A percentile compares a stretch with the other conserved stretches of the same genome.
These are phyloP conservation scores for Polydrusus cervinus DNA, from an alignment of 2,888 invertebrate species.

Conservation along the genomic window DNA sequence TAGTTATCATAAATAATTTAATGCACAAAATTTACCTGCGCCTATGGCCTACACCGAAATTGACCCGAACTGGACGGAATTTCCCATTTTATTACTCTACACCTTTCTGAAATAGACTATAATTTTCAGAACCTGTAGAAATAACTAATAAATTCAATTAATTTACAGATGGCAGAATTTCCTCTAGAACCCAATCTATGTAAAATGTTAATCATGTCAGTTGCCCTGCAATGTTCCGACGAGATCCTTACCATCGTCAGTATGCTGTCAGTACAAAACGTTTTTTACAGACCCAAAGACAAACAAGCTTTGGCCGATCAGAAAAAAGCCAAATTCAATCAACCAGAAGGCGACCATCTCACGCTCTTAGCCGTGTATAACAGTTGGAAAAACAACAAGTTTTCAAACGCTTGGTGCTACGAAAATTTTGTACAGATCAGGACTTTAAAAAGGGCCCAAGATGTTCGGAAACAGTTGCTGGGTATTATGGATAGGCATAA, in stretches of 20 bases:
- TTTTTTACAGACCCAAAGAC: conserved; percentile 96
- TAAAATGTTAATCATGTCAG: conserved; percentile 99
- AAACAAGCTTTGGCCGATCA: conserved; percentile 98
- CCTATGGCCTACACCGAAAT: too few species aligned
- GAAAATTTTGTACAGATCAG: conserved; percentile 99
- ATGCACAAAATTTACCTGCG: too few species aligned
- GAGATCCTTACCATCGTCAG: conserved; percentile 99
- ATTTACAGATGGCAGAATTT: conserved; percentile 95
- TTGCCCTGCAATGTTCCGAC: conserved; percentile 97
- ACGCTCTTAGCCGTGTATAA: conserved; percentile 98
- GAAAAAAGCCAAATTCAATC: conserved; percentile 99
- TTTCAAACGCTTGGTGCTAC: conserved; percentile 99
- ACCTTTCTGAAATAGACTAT: too few species aligned
- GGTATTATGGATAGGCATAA: conserved; percentile 99
- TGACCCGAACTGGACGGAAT: too few species aligned
- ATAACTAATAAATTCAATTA: conserved; percentile 59
- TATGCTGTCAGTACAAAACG: conserved; percentile 99
- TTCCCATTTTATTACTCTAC: too few species aligned
- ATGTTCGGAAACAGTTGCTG: conserved; percentile 96
- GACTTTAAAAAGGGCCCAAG: conserved; percentile 96
- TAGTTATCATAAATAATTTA: too few species aligned
- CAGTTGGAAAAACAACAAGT: conserved; percentile 99
- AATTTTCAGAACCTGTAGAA: too few species aligned
- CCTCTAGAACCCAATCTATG: conserved; percentile 98
- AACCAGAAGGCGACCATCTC: conserved; percentile 98